Evolutionary conservation across 2,113 vertebrate genomes (phyloP), one percentile per base, ranked within the genome.

Genomic region (Thryonomys swinderianus): DNA sequence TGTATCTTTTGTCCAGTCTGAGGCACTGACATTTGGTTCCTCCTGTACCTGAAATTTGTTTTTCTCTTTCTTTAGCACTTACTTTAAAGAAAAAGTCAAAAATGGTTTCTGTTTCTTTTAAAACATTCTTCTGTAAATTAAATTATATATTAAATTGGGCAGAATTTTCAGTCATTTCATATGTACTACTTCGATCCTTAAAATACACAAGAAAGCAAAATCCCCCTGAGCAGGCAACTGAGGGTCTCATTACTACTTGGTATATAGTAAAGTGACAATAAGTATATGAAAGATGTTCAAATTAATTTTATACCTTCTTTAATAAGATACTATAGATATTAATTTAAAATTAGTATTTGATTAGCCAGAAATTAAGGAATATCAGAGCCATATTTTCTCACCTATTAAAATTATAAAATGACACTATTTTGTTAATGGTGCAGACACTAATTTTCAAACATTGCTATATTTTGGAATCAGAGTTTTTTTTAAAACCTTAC

Each of bases 61-160:
- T 55, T 55, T 55, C 12, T 55, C 11, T 55, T 55, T 55, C 53
- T 55, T 55, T n/a, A n/a, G n/a, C n/a, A n/a, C n/a, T n/a, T n/a
- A n/a, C n/a, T n/a, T n/a, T n/a, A 78, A 76, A 76, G 3, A 76
- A 51, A 90, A 85, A 76, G 16, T 55, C 30, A 73, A 40, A 45
- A 88, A 79, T 42, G 86, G 3, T 59, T 94, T 93, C 59, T 83
- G 51, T 74, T 83, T 97, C 59, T 94, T 32, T 81, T 93, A 92
- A 48, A 93, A 81, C 2, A 86, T n/a, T 55, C 76, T 7, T 6
- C 67, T 76, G 1, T 91, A 89, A 95, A 76, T 93, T 91, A 93
- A 93, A 76, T 93, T 32, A 69, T 86, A 64, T 73, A 55, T 59
- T 62, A 66, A 88, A 7, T 25, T 73, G 16, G 6, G 1, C 3